A percentile compares a stretch with the other conserved stretches of the same genome.
phyloP scores from a whole-genome alignment of 2,113 vertebrate species.

The Poeciliopsis retropinna region DNA sequence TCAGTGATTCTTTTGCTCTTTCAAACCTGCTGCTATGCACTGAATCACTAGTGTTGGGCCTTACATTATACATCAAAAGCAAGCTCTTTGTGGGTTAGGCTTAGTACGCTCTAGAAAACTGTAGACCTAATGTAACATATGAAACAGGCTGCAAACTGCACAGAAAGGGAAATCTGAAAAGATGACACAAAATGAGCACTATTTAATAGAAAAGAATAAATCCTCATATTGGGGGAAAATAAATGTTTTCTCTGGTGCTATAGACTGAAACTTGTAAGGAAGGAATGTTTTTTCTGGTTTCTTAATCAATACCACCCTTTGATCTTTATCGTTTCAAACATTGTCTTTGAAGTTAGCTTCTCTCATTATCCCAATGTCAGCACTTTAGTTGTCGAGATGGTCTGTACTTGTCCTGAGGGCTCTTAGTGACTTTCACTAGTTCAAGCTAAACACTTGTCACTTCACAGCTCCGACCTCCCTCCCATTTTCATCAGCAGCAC shows the following conservation, averaged over 20 bases:
- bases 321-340: conserved; percentile 16
- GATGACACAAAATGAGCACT: neutral
- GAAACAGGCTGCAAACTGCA: neutral
- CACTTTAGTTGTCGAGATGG: conserved; percentile 22
- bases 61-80: neutral
- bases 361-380: conserved; percentile 52
- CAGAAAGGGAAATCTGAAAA: neutral
- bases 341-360: conserved; percentile 33
- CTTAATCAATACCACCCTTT: conserved; percentile 26
- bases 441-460: conserved; percentile 71
- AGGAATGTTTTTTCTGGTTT: conserved; percentile 10
- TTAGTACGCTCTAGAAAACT: neutral
- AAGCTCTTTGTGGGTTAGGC: neutral
- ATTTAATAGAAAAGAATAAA: neutral
- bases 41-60: neutral
- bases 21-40: neutral
- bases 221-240: no score
- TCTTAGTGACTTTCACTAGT: conserved; percentile 45
- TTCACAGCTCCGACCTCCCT: conserved; percentile 25
- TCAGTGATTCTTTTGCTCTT: neutral
- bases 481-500: conserved; percentile 32
- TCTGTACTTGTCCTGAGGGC: conserved; percentile 43
- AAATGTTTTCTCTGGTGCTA: conserved; percentile 8
- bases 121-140: neutral
- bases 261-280: conserved; percentile 24